A percentile compares a stretch with the other conserved stretches of the same genome.
These are phyloP conservation scores for Arizona elegans DNA, from an alignment of 2,113 vertebrate genomes.

Conservation along the genomic window DNA sequence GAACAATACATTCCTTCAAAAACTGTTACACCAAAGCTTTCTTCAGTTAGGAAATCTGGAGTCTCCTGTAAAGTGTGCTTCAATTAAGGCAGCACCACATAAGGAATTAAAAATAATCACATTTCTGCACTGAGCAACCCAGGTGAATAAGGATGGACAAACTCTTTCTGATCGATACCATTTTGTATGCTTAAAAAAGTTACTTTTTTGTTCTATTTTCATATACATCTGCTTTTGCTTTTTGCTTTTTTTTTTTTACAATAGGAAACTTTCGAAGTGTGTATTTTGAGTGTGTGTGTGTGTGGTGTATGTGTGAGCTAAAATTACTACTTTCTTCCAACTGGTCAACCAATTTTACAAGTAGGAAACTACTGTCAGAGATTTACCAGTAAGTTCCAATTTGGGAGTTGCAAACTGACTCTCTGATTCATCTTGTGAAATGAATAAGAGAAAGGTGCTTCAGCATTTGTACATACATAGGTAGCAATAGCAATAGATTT, in stretches of 20 bases:
- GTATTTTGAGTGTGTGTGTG: neutral
- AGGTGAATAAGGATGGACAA: neutral
- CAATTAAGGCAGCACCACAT: neutral
- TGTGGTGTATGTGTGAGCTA: neutral
- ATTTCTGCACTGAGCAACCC: neutral
- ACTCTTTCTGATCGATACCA: neutral
- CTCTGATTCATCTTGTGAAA: neutral
- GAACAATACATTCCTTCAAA: neutral
- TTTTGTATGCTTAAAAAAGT: neutral
- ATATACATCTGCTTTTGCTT: neutral
- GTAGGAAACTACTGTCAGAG: neutral
- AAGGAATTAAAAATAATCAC: neutral
- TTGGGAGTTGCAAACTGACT: neutral
- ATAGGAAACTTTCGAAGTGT: neutral
- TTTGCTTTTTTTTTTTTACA: neutral
- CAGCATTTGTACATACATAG: neutral
- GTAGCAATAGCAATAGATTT: too few relatives aligned
- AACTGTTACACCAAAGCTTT: neutral
- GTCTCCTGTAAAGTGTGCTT: neutral
- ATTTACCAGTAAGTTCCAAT: neutral
- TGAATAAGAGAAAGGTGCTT: neutral
- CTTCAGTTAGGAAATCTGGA: neutral
- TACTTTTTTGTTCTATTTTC: neutral
- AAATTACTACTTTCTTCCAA: neutral
- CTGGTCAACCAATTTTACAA: neutral